Base-by-base conservation (phyloP, 2,888 invertebrate species). In the Cosmia trapezina region DNA sequence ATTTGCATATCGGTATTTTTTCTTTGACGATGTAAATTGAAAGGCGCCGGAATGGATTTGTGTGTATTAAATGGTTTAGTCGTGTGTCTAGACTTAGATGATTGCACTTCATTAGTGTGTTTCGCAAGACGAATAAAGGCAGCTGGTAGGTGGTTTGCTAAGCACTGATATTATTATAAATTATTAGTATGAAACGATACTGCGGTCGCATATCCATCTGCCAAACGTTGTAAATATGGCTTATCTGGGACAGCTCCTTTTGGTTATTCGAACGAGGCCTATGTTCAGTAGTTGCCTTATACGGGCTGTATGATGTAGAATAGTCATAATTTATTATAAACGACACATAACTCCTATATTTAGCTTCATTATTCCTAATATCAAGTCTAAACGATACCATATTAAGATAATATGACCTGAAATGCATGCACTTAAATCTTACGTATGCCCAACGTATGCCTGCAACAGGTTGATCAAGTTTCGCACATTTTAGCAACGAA, bases 341-440 rank as follows among this genome's bases (percentile, higher is more conserved):
- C 64, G 67, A 49, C 61, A 73, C 60, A 67, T 67, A 56, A 82
- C 68, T 71, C 6, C 72, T 80, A 83, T 79, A 70, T 83, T 73
- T 73, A 72, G 59, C 65, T 57, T 28, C 72, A 76, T 76, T 73
- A 80, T 70, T 72, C 72, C 83, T 70, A 79, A 81, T 76, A 70
- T 83, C 57, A 76, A 83, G 80, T 85, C 73, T 83, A 73, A 85
- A 80, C 63, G 68, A 79, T 53, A 70, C 80, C 83, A 67, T 73
- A 59, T 80, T 80, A 67, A 83, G 85, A 63, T 73, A 78, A 67
- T 56, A 45, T 76, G 71, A 80, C 81, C 85, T 83, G 64, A 74
- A 83, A 83, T 74, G 67, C 64, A 68, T 72, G 74, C 77, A 74
- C 74, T 77, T 72, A 83, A 80, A 73, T 63, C 62, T 84, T 81